Evolutionary conservation across 1,140 invertebrate genomes (phyloP), one percentile per base, ranked within the genome.

Genomic region (Drosophila oshimai): DNA sequence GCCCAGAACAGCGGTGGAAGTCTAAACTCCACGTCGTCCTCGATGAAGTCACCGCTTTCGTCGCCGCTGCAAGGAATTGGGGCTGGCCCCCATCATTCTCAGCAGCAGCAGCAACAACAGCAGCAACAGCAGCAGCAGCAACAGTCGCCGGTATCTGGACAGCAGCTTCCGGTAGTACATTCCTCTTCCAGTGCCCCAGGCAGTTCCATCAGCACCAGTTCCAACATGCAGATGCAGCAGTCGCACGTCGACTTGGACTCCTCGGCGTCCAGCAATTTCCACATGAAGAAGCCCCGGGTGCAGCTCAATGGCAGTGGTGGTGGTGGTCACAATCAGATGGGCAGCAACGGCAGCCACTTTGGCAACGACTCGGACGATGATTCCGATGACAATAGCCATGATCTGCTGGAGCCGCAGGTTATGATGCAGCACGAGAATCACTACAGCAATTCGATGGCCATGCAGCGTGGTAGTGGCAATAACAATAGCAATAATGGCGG

Each of bases 1-100:
- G 29, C 47, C 0, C 72, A 76, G 28, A 89, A 86, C 39, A 71
- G 78, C 34, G 60, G 62, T 0, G 70, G 74, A 4, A 83, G 73
- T 13, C 69, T 90, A 2, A 74, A 86, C 1, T 90, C 90, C 3
- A 89, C 90, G 9, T 91, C 90, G 6, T 91, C 90, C 10, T 91
- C 90, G 15, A 77, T 91, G 70, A 89, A 90, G 61, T 91, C 90
- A 4, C 87, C 86, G 5, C 45, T 90, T 41, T 90, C 86, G 3
- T 91, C 90, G n/a, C 89, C 90, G 2, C 22, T 80, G 65, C 45
- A 68, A 10, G 61, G 51, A 28, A 61, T 80, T 17, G 42, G 50
- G 2, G 24, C 47, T n/a, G 44, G 29, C 3, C 4, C 22, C n/a
- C 29, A 73, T 10, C 74, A 76, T 12, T n/a, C 76, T 12, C 83